A percentile compares a stretch with the other conserved stretches of the same genome.
Conservation (phyloP, 2,797 vertebrate genomes). For the Enteromius trimaculatus region DNA sequence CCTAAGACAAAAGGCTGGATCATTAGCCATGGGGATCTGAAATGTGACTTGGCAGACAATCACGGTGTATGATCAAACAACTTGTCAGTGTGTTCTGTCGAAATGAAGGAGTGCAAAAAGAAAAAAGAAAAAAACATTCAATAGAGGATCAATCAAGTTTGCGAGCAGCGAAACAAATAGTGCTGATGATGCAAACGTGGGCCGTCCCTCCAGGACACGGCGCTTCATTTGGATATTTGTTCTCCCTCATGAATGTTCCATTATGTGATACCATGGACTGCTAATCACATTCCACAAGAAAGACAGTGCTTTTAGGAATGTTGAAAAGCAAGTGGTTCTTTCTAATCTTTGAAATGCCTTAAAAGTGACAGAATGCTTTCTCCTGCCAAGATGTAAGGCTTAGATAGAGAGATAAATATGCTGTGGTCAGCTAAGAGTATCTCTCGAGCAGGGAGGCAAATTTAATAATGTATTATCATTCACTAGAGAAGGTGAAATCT, state of each 20-base stretch:
- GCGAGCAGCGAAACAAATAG: constrained; percentile 79
- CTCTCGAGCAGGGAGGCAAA: constrained; percentile 99
- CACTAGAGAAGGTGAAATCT: constrained; percentile 99
- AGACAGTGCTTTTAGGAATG: constrained; percentile 91
- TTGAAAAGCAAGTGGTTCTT: constrained; percentile 99
- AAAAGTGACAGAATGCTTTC: constrained; percentile 99
- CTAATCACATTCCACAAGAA: constrained; percentile 95
- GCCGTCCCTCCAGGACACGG: constrained; percentile 86
- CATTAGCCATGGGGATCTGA: constrained; percentile 84
- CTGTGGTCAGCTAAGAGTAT: constrained; percentile 99
- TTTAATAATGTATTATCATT: constrained; percentile 99
- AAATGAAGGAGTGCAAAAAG: constrained; percentile 79
- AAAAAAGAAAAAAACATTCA: constrained; percentile 81
- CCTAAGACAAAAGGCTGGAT: constrained; percentile 81
- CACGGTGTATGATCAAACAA: constrained; percentile 87
- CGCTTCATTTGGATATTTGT: constrained; percentile 89
- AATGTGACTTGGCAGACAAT: constrained; percentile 86
- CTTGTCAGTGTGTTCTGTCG: constrained; percentile 82
- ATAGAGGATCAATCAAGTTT: constrained; percentile 87
- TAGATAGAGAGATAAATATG: constrained; percentile 99
- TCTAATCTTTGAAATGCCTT: constrained; percentile 99
- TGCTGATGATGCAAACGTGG: constrained; percentile 84
- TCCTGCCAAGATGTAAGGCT: constrained; percentile 99
- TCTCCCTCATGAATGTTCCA: constrained; percentile 88
- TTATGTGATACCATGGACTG: constrained; percentile 93